A percentile compares a stretch with the other conserved stretches of the same genome.
Evolutionary conservation across 2,797 vertebrate genomes (phyloP).

Genomic region (Poliocrania exsul): DNA sequence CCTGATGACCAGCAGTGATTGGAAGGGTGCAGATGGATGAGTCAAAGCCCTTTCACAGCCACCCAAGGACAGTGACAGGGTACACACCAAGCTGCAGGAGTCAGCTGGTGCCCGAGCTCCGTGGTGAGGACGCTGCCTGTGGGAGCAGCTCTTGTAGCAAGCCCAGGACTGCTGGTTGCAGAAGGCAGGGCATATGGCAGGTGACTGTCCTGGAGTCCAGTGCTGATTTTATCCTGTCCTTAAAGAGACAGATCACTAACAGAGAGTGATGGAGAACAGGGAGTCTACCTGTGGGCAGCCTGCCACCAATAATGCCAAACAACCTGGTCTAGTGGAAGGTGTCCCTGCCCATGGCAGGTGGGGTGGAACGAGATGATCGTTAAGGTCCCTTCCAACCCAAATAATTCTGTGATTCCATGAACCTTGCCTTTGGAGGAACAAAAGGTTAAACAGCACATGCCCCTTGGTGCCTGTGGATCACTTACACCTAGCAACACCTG

Average conservation of each 20-base stretch:
- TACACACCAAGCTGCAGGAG: background rate
- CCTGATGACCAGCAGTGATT: background rate
- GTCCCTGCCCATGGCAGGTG: background rate
- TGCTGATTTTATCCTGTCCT: background rate
- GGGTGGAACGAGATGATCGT: background rate
- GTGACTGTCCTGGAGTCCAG: background rate
- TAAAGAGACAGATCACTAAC: background rate
- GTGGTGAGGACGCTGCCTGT: background rate
- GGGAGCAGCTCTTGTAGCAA: background rate
- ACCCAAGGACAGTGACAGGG: background rate
- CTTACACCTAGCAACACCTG: background rate
- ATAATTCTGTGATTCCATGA: background rate
- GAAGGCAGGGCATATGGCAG: background rate
- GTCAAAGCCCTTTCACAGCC: background rate
- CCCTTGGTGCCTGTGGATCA: background rate
- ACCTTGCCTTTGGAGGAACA: accelerated
- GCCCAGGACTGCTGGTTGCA: background rate
- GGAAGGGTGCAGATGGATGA: background rate
- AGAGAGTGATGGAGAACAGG: background rate
- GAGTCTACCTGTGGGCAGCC: background rate
- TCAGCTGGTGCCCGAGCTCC: accelerated
- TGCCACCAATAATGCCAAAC: background rate
- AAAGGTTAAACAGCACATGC: background rate
- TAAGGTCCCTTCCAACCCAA: background rate
- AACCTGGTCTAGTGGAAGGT: background rate